Percentiles rank a stretch among this genome's conserved stretches.
phyloP scores from a whole-genome alignment of 1,140 invertebrate species.

The Riptortus pedestris region DNA sequence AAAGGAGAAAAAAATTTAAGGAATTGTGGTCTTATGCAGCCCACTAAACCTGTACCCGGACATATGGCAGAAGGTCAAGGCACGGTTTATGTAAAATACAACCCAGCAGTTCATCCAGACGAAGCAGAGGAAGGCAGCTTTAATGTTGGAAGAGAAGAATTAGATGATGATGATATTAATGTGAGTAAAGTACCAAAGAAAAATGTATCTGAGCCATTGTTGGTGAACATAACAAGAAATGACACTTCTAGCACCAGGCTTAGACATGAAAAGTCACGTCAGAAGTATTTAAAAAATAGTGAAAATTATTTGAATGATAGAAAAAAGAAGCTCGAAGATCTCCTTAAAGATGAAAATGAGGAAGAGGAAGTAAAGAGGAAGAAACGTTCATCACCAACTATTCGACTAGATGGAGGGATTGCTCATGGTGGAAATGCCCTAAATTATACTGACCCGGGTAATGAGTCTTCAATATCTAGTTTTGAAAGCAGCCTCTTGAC shows the following conservation, averaged over 20 bases:
- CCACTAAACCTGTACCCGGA: conserved; percentile 30
- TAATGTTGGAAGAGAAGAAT: conserved; percentile 2
- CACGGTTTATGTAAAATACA: conserved; percentile 56
- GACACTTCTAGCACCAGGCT: neutral
- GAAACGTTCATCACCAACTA: conserved; percentile 39
- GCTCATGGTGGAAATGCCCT: conserved; percentile 59
- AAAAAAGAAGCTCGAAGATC: neutral
- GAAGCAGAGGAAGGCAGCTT: neutral
- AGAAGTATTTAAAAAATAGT: neutral
- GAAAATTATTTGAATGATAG: neutral
- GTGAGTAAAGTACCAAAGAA: neutral
- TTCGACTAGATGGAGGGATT: conserved; percentile 54
- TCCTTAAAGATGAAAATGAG: neutral
- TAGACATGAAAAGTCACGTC: neutral
- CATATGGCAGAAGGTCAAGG: conserved; percentile 46
- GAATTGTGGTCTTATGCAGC: conserved; percentile 61
- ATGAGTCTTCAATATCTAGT: conserved; percentile 57
- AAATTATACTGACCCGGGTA: conserved; percentile 43
- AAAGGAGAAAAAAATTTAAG: conserved; percentile 61
- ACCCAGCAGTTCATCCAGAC: conserved; percentile 32
- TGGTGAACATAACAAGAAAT: neutral
- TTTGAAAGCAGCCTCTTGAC: conserved; percentile 62
- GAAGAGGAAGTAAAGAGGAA: conserved; percentile 31
- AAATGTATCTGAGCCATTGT: neutral
- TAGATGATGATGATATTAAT: neutral